Percentiles rank a stretch among this genome's conserved stretches.
Conservation (phyloP, 2,797 vertebrate genomes). For the Ibycter americanus region DNA sequence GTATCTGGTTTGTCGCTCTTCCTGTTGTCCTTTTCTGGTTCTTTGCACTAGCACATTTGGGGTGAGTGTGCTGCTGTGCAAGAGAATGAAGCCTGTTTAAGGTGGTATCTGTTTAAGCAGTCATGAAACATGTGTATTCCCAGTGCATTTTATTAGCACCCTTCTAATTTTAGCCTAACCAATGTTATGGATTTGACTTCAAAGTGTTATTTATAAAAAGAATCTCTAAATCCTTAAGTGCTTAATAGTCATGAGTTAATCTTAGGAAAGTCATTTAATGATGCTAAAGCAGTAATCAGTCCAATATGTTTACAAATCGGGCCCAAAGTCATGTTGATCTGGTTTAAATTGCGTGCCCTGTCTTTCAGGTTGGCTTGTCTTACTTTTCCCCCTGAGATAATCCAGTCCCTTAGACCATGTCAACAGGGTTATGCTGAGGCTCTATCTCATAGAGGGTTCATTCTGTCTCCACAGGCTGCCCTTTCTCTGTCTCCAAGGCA, state of each 20-base stretch:
- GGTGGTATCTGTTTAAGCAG: neutral
- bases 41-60: neutral
- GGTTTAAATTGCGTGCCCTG: neutral
- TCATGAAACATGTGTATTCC: neutral
- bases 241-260: neutral
- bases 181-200: neutral
- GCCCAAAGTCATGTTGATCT: neutral
- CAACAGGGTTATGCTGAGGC: neutral
- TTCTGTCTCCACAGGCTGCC: slow-evolving; percentile 34
- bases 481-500: slow-evolving; percentile 53
- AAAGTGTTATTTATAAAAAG: slow-evolving; percentile 16
- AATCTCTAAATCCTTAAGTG: neutral
- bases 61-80: neutral
- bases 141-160: neutral
- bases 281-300: neutral
- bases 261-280: neutral
- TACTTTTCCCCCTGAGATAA: neutral
- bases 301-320: neutral
- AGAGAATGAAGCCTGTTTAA: neutral
- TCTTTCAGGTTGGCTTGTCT: neutral
- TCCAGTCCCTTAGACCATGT: neutral
- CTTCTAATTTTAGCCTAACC: neutral
- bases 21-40: neutral
- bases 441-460: neutral
- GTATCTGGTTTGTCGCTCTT: neutral